Percentiles rank a stretch among this genome's conserved stretches.
These are phyloP conservation scores for Eristalinus sepulchralis DNA, from an alignment of 2,888 invertebrate genomes.

Conservation along the genomic window DNA sequence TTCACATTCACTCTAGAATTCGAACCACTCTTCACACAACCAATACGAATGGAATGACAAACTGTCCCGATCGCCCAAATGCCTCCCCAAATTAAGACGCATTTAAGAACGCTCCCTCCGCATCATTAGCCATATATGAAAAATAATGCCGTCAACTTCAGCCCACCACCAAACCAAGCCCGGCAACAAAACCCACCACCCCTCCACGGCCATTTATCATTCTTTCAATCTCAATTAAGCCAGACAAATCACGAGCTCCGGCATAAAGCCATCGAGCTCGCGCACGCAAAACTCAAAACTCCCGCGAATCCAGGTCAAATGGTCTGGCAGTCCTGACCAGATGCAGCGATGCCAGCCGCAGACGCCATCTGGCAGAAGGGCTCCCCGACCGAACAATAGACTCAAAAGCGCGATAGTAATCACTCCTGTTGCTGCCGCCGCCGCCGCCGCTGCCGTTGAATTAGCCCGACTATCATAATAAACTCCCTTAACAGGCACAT, in stretches of 20 bases:
- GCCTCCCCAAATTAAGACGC: constrained; percentile 49
- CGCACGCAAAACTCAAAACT: constrained; percentile 45
- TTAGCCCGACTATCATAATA: constrained; percentile 58
- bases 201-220: constrained; percentile 59
- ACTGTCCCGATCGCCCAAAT: not conserved
- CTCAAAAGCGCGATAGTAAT: constrained; percentile 55
- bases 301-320: constrained; percentile 65
- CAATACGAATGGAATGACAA: too few relatives aligned
- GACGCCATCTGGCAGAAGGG: constrained; percentile 27
- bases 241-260: constrained; percentile 63
- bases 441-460: constrained; percentile 29
- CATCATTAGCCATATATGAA: constrained; percentile 52
- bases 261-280: constrained; percentile 14
- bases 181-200: constrained; percentile 32
- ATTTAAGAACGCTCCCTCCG: constrained; percentile 45
- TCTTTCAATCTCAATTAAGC: constrained; percentile 65
- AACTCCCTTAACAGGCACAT: constrained; percentile 60
- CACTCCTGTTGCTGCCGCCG: constrained; percentile 40
- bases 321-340: constrained; percentile 66
- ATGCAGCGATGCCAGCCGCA: constrained; percentile 46
- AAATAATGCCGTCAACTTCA: constrained; percentile 60
- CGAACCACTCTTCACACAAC: too few relatives aligned
- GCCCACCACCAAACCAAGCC: constrained; percentile 5
- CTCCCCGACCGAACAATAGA: constrained; percentile 53
- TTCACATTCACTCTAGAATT: too few relatives aligned